These are phyloP conservation scores for Prionchulus punctatus DNA, from an alignment of 2,888 invertebrate genomes.

Conservation along the genomic window DNA sequence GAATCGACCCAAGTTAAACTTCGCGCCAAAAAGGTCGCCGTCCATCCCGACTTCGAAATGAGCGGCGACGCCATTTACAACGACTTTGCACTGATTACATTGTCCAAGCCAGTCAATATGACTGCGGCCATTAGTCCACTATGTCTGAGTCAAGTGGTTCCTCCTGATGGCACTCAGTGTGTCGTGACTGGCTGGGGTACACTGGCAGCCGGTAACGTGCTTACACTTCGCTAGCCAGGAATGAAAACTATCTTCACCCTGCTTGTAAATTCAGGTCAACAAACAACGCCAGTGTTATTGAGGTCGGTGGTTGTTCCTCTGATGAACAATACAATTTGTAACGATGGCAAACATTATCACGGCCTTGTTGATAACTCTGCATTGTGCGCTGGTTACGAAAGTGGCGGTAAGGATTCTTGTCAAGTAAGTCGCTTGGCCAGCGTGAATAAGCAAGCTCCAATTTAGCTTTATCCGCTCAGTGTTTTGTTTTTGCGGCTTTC, in stretches of 20 bases:
- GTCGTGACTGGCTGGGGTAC: conserved; percentile 22
- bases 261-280: neutral
- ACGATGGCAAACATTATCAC: conserved; percentile 30
- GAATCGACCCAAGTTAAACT: neutral
- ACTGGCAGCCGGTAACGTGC: neutral
- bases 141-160: conserved; percentile 1
- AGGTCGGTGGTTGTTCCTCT: conserved; percentile 19
- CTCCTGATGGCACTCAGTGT: conserved; percentile 36
- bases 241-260: neutral
- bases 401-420: conserved; percentile 21
- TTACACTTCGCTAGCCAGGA: neutral
- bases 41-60: neutral
- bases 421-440: conserved; percentile 31
- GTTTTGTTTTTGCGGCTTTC: neutral
- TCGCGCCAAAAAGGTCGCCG: neutral
- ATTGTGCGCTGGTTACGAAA: conserved; percentile 21
- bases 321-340: conserved; percentile 17
- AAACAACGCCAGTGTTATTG: neutral
- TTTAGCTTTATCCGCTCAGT: too few relatives aligned
- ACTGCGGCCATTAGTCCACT: neutral
- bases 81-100: neutral
- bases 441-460: too few relatives aligned
- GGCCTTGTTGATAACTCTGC: conserved; percentile 17
- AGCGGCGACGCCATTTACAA: too few relatives aligned
- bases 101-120: neutral